These are phyloP conservation scores for Bubalus kerabau DNA, from an alignment of 2,113 vertebrate genomes.

Conservation along the genomic window DNA sequence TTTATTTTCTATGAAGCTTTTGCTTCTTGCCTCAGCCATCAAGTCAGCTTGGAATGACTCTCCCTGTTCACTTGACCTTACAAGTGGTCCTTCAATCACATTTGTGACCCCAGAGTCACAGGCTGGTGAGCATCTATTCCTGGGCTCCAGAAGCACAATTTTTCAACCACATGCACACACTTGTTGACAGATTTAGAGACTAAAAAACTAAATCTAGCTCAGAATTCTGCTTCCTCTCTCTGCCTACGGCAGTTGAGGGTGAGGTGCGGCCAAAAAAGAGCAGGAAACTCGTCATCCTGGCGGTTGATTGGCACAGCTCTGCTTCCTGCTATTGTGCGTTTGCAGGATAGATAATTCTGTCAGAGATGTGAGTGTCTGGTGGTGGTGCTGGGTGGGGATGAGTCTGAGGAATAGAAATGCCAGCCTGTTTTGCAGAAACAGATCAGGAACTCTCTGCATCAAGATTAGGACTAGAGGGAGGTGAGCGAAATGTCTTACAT, in stretches of 20 bases:
- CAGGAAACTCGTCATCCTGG: not conserved
- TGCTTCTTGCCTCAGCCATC: not conserved
- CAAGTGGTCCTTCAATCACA: not conserved
- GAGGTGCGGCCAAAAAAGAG: not conserved
- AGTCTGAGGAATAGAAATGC: not conserved
- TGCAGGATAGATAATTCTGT: not conserved
- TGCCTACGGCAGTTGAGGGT: not conserved
- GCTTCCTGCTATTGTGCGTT: not conserved
- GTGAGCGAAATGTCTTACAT: accelerated
- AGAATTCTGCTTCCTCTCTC: not conserved
- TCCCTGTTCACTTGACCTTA: not conserved
- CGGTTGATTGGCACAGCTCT: not conserved
- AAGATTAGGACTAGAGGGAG: not conserved
- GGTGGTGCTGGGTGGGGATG: not conserved
- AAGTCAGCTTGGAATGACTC: not conserved
- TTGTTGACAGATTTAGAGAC: not conserved
- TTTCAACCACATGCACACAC: not conserved
- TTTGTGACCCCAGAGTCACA: not conserved
- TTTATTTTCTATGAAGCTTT: not conserved
- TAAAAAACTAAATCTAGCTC: not conserved
- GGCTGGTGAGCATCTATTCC: not conserved
- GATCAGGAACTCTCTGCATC: not conserved
- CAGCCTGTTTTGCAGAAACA: not conserved
- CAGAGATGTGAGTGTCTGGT: not conserved
- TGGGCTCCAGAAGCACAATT: not conserved